Conservation (phyloP, 2,888 invertebrate species). For the Leucophenga maculata region DNA sequence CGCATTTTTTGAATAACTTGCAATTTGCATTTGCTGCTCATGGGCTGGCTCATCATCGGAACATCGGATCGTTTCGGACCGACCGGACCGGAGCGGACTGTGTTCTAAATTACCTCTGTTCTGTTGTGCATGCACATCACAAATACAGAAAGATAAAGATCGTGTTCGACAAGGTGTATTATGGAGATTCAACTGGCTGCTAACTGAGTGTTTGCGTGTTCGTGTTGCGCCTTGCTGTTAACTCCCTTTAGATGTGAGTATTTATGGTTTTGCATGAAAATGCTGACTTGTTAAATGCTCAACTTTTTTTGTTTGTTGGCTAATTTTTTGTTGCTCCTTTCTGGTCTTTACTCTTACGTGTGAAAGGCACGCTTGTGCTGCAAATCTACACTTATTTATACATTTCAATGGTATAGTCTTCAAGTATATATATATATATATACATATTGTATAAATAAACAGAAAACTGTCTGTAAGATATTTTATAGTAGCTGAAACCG, state of each 20-base stretch:
- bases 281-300: conserved; percentile 72
- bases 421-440: background rate
- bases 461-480: conserved; percentile 35
- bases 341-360: background rate
- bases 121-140: conserved; percentile 54
- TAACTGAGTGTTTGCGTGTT: conserved; percentile 19
- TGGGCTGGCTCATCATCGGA: no score
- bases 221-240: conserved; percentile 64
- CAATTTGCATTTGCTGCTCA: background rate
- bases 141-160: conserved; percentile 71
- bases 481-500: conserved; percentile 55
- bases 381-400: background rate
- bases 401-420: conserved; percentile 6
- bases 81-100: conserved; percentile 29
- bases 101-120: conserved; percentile 37
- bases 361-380: background rate
- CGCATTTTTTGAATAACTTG: no score
- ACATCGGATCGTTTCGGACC: background rate
- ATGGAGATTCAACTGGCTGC: conserved; percentile 51
- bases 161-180: conserved; percentile 73
- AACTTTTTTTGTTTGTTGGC: conserved; percentile 56
- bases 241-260: conserved; percentile 67
- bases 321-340: conserved; percentile 1
- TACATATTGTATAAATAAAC: conserved; percentile 16
- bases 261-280: conserved; percentile 71